Conservation (phyloP, 2,113 vertebrate species). For the Etheostoma cragini region DNA sequence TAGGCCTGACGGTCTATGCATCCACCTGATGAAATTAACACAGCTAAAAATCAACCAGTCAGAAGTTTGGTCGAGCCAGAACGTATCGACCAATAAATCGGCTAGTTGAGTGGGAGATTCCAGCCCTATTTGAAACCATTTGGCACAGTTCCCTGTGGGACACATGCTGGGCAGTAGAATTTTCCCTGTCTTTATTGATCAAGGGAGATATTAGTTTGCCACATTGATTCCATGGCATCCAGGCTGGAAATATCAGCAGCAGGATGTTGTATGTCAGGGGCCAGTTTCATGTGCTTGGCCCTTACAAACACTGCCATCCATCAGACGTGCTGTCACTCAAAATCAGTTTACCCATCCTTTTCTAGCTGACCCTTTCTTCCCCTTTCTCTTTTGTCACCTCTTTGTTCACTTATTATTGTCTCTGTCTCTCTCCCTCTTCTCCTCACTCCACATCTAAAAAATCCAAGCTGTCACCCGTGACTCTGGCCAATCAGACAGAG, state of each 20-base stretch:
- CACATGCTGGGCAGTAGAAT: conserved; percentile 50
- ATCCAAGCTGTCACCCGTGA: conserved; percentile 81
- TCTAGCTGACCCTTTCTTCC: conserved; percentile 6
- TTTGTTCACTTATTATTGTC: conserved; percentile 22
- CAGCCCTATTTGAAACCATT: conserved; percentile 27
- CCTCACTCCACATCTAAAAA: neutral
- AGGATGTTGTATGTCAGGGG: conserved; percentile 74
- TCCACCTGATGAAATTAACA: too few species aligned
- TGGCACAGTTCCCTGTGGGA: conserved; percentile 6
- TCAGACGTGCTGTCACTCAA: conserved; percentile 31
- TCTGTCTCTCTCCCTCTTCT: neutral
- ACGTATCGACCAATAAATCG: too few species aligned
- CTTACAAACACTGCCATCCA: conserved; percentile 54
- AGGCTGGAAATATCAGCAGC: conserved; percentile 64
- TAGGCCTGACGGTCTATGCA: too few species aligned
- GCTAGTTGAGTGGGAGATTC: too few species aligned
- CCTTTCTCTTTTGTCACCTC: conserved; percentile 25
- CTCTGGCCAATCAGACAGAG: conserved; percentile 76
- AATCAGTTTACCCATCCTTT: conserved; percentile 23
- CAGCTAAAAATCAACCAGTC: too few species aligned
- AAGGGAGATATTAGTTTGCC: conserved; percentile 35
- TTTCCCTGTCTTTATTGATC: conserved; percentile 55
- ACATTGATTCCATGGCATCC: conserved; percentile 57
- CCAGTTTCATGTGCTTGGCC: conserved; percentile 63
- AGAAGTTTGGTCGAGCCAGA: too few species aligned